These are phyloP conservation scores for Gavialis gangeticus DNA, from an alignment of 2,113 vertebrate genomes.

Conservation along the genomic window DNA sequence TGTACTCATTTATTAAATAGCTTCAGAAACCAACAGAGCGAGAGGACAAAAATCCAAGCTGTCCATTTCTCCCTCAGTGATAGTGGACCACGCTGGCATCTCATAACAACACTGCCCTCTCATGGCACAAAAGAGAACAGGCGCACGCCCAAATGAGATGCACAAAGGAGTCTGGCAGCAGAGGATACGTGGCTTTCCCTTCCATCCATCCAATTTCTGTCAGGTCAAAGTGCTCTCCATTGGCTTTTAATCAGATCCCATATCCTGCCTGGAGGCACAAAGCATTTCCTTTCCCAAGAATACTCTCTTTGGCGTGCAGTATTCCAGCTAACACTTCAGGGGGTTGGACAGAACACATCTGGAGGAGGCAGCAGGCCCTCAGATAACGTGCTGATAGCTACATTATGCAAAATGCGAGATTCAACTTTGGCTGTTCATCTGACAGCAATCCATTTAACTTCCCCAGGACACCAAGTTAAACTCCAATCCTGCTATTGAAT, in stretches of 20 bases:
- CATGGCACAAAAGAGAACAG: conserved; percentile 31
- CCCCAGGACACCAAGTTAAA: neutral
- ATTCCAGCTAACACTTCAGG: neutral
- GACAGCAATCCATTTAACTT: neutral
- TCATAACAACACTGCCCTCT: conserved; percentile 70
- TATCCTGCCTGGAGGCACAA: neutral
- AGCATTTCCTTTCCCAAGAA: neutral
- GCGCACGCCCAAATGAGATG: neutral
- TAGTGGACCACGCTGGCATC: neutral
- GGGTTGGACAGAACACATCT: neutral
- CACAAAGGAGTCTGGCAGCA: neutral
- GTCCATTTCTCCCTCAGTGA: rapidly evolving
- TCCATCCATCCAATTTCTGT: neutral
- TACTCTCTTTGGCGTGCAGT: neutral
- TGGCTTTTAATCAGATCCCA: neutral
- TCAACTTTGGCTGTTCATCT: neutral
- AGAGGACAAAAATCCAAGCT: neutral
- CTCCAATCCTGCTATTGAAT: neutral
- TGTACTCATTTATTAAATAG: neutral
- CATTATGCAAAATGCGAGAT: neutral
- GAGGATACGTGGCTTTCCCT: neutral
- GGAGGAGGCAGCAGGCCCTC: neutral
- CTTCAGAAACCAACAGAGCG: neutral
- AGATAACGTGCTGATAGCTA: neutral
- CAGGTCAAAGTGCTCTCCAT: neutral